A percentile compares a stretch with the other conserved stretches of the same genome.
These are phyloP conservation scores for Pygathrix nemaeus DNA, from an alignment of 2,113 vertebrate genomes.

Conservation along the genomic window DNA sequence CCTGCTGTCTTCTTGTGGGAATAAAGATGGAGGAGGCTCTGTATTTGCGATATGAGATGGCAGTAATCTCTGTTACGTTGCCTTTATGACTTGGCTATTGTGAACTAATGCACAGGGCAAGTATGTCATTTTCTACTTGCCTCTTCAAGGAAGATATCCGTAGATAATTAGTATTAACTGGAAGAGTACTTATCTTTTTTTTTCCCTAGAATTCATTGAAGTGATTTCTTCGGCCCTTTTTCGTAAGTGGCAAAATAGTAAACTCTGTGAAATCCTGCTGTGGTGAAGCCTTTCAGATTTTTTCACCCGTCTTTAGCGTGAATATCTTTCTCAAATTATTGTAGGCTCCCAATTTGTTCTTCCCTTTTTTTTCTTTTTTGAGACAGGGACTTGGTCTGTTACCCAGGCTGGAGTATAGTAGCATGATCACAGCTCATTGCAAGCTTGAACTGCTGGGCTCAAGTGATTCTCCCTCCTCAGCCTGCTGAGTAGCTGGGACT, in stretches of 20 bases:
- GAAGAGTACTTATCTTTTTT: neutral
- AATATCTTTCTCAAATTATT: neutral
- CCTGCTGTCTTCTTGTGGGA: neutral
- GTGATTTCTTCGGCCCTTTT: neutral
- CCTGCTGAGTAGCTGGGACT: too few relatives aligned
- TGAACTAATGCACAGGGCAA: neutral
- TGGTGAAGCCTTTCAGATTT: neutral
- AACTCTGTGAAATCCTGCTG: neutral
- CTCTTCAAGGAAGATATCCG: neutral
- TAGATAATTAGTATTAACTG: neutral
- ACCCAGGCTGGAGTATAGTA: too few relatives aligned
- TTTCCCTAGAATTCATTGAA: neutral
- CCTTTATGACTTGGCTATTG: neutral
- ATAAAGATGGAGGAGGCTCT: neutral
- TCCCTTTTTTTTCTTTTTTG: neutral
- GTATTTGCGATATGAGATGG: neutral
- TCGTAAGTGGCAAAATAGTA: neutral
- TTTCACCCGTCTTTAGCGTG: neutral
- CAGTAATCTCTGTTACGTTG: neutral
- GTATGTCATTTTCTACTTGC: neutral
- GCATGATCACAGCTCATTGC: too few relatives aligned
- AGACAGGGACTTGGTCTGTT: too few relatives aligned
- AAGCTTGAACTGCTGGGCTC: too few relatives aligned
- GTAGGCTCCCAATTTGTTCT: neutral
- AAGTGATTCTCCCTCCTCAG: too few relatives aligned